These are phyloP conservation scores for Pardosa pseudoannulata DNA, from an alignment of 2,888 invertebrate genomes.

Conservation along the genomic window DNA sequence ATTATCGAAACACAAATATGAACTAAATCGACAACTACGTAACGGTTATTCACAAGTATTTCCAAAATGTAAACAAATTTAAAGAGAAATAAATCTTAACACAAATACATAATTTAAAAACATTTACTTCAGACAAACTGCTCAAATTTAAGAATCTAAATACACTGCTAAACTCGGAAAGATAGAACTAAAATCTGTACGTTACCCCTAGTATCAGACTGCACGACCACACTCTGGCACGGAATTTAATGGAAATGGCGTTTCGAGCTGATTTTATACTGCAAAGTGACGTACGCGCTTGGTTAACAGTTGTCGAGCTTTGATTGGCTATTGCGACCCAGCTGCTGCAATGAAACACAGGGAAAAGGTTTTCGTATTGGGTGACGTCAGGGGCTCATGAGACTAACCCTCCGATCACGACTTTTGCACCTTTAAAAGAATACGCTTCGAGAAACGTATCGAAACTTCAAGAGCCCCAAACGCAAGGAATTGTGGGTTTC, in stretches of 20 bases:
- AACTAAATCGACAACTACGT: no score
- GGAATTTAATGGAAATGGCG: constrained; percentile 36
- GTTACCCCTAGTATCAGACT: neutral
- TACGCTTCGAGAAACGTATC: neutral
- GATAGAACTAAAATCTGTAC: no score
- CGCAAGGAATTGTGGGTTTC: neutral
- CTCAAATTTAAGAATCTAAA: no score
- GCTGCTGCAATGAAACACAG: constrained; percentile 30
- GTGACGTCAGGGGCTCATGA: constrained; percentile 64
- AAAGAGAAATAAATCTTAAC: no score
- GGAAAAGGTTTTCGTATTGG: neutral
- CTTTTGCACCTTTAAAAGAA: no score
- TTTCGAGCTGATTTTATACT: constrained; percentile 43
- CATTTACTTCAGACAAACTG: no score
- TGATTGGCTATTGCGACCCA: constrained; percentile 50
- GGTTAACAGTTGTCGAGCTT: constrained; percentile 32
- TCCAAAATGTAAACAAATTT: no score
- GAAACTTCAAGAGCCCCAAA: constrained; percentile 10
- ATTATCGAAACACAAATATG: no score
- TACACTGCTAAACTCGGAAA: no score
- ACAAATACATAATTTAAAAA: no score
- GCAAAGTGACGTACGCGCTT: constrained; percentile 33
- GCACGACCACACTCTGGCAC: neutral
- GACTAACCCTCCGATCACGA: constrained; percentile 25
- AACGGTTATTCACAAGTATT: no score